Conservation (phyloP, 2,113 vertebrate species). For the Ictalurus punctatus region DNA sequence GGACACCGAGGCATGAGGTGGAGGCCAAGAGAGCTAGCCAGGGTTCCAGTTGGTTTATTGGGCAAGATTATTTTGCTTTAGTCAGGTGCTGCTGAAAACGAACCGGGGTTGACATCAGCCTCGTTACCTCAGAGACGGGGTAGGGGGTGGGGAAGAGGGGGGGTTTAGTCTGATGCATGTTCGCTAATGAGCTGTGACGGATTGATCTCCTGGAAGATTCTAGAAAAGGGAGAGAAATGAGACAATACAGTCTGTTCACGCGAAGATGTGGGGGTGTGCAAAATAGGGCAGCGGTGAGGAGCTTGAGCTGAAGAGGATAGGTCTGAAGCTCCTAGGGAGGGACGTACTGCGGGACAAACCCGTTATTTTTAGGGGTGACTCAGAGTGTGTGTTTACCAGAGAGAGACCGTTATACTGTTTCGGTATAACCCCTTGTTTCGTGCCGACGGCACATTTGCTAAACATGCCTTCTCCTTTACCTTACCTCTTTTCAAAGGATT, state of each 20-base stretch:
- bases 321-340: conserved; percentile 70
- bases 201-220: conserved; percentile 32
- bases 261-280: background rate
- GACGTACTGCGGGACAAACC: conserved; percentile 50
- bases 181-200: conserved; percentile 58
- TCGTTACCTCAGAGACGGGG: conserved; percentile 3
- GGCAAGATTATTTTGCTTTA: background rate
- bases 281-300: conserved; percentile 69
- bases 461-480: background rate
- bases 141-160: background rate
- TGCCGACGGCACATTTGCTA: background rate
- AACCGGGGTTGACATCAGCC: conserved; percentile 8
- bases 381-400: conserved; percentile 29
- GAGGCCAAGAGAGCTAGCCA: background rate
- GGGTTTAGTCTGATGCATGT: background rate
- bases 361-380: conserved; percentile 76
- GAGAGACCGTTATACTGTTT: background rate
- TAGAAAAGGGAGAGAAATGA: conserved; percentile 7
- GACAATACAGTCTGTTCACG: conserved; percentile 9
- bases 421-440: background rate
- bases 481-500: background rate
- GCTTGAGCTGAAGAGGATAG: conserved; percentile 63
- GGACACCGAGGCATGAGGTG: conserved; percentile 39
- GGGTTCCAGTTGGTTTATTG: conserved; percentile 1
- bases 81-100: conserved; percentile 25